Conservation (phyloP, 2,113 vertebrate species). For the Asarcornis scutulata region DNA sequence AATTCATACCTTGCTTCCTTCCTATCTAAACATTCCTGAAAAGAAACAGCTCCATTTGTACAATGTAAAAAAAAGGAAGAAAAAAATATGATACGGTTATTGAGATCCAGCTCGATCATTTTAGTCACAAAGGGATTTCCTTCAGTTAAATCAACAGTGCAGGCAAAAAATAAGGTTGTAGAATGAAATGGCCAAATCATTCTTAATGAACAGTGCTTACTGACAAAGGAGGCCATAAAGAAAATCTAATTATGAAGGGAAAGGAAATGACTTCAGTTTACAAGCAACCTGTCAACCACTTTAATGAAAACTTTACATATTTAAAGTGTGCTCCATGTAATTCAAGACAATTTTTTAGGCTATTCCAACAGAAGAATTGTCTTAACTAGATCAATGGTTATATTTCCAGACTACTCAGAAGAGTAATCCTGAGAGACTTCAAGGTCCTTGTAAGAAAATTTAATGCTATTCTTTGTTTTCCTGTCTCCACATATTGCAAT, state of each 20-base stretch:
- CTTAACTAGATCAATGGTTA: constrained; percentile 16
- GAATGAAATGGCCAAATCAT: constrained; percentile 9
- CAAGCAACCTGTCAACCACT: constrained; percentile 27
- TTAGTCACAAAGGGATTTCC: neutral
- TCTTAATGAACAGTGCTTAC: neutral
- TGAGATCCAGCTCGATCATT: neutral
- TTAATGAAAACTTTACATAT: constrained; percentile 47
- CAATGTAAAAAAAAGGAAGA: neutral
- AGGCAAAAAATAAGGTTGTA: neutral
- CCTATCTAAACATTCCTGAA: neutral
- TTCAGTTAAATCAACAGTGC: neutral
- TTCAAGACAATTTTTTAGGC: neutral
- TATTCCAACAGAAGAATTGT: neutral
- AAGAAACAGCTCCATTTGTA: neutral
- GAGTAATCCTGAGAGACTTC: neutral
- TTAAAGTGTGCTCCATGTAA: neutral
- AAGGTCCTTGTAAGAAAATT: neutral
- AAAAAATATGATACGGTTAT: neutral
- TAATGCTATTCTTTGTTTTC: neutral
- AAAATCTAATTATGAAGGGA: constrained; percentile 32
- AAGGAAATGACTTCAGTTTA: constrained; percentile 10
- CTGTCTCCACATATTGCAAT: neutral
- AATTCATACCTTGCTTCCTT: neutral
- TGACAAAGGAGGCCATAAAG: constrained; percentile 32
- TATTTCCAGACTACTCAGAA: neutral